Conservation (phyloP, 2,888 invertebrate genomes). For the Malthinus flaveolus region DNA sequence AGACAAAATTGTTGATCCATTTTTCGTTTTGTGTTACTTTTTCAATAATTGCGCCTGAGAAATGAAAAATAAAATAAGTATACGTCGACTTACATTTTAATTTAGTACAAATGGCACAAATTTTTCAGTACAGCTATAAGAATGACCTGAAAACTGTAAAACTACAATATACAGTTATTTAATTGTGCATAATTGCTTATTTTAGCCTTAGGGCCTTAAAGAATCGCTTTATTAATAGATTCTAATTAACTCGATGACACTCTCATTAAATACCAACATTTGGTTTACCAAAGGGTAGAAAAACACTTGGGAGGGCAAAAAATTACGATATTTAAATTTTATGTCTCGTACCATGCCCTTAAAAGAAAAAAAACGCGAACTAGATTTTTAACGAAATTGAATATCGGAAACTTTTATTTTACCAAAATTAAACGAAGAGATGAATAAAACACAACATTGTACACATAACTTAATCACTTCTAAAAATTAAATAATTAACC, state of each 20-base stretch:
- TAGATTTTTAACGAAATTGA: not conserved
- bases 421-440: not conserved
- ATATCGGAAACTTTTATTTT: not conserved
- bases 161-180: slow-evolving; percentile 55
- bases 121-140: slow-evolving; percentile 41
- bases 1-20: slow-evolving; percentile 84
- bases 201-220: slow-evolving; percentile 20
- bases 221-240: slow-evolving; percentile 3
- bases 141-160: slow-evolving; percentile 56
- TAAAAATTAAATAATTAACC: slow-evolving; percentile 22
- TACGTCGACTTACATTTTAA: not conserved
- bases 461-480: not conserved
- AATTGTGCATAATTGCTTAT: slow-evolving; percentile 29
- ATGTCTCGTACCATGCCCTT: slow-evolving; percentile 41
- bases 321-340: slow-evolving; percentile 18
- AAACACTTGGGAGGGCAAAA: slow-evolving; percentile 10
- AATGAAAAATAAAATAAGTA: not conserved
- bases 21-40: slow-evolving; percentile 13
- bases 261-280: slow-evolving; percentile 13
- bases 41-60: slow-evolving; percentile 15
- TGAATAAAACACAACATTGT: not conserved
- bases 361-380: slow-evolving; percentile 38
- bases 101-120: slow-evolving; percentile 14
- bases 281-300: slow-evolving; percentile 11
- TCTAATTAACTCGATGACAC: slow-evolving; percentile 20